Evolutionary conservation across 2,888 invertebrate genomes (phyloP).

Genomic region (Cephus rjabovi): DNA sequence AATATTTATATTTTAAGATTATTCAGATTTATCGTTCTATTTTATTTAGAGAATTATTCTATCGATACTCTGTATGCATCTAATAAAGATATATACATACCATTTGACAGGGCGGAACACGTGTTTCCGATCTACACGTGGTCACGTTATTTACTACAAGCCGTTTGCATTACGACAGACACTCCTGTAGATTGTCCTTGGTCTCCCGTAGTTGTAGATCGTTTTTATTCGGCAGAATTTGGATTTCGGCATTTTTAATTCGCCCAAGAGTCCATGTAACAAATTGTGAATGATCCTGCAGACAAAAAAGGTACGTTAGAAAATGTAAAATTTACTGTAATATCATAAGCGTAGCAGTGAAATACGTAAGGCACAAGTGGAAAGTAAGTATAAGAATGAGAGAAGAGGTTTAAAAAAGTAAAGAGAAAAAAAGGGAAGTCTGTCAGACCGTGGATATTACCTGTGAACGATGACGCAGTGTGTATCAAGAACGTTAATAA

Average conservation of each 20-base stretch:
- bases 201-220: too few relatives aligned
- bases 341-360: neutral
- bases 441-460: neutral
- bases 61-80: neutral
- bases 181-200: neutral
- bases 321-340: neutral
- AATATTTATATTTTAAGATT: neutral
- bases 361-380: neutral
- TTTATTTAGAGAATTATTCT: neutral
- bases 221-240: too few relatives aligned
- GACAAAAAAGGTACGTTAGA: neutral
- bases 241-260: too few relatives aligned
- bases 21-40: neutral
- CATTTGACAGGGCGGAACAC: neutral
- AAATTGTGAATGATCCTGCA: too few relatives aligned
- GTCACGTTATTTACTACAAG: neutral
- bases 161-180: neutral
- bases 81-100: neutral
- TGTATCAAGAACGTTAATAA: neutral
- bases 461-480: neutral
- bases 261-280: too few relatives aligned
- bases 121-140: neutral
- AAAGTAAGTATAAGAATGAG: neutral
- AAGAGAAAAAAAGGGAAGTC: neutral
- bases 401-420: neutral